Conservation (phyloP, 1,140 invertebrate species). For the Ladona fulva region DNA sequence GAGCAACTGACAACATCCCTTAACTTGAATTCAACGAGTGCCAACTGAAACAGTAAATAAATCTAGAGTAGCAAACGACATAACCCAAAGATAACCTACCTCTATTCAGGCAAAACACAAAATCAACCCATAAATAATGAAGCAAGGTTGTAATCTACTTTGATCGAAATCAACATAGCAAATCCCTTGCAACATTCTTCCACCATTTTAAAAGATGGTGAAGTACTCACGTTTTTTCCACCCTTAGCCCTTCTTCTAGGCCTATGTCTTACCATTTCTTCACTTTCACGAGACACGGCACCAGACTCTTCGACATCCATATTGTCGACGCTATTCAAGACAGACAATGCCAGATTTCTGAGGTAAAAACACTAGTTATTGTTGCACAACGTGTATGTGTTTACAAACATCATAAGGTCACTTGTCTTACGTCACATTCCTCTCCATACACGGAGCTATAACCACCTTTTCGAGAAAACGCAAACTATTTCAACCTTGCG, state of each 20-base stretch:
- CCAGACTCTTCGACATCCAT: constrained; percentile 3
- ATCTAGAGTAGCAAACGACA: background rate
- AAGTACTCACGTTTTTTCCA: constrained; percentile 9
- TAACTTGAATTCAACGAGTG: no score
- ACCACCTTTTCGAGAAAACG: constrained; percentile 4
- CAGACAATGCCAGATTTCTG: background rate
- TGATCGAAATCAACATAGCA: background rate
- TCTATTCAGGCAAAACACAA: constrained; percentile 8
- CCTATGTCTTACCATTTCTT: constrained; percentile 9
- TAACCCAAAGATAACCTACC: background rate
- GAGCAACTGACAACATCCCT: no score
- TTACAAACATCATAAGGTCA: constrained; percentile 6
- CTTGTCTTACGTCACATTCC: constrained; percentile 2
- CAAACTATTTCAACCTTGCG: background rate
- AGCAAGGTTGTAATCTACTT: background rate
- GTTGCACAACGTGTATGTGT: constrained; percentile 8
- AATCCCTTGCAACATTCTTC: constrained; percentile 9
- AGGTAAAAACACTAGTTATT: background rate
- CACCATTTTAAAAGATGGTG: constrained; percentile 3
- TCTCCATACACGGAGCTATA: background rate
- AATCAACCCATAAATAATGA: background rate
- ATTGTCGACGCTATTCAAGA: constrained; percentile 1
- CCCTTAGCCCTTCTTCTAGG: constrained; percentile 7
- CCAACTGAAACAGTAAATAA: no score
- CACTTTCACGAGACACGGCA: constrained; percentile 2